Conservation (phyloP, 2,888 invertebrate species). For the Hololepta plana region DNA sequence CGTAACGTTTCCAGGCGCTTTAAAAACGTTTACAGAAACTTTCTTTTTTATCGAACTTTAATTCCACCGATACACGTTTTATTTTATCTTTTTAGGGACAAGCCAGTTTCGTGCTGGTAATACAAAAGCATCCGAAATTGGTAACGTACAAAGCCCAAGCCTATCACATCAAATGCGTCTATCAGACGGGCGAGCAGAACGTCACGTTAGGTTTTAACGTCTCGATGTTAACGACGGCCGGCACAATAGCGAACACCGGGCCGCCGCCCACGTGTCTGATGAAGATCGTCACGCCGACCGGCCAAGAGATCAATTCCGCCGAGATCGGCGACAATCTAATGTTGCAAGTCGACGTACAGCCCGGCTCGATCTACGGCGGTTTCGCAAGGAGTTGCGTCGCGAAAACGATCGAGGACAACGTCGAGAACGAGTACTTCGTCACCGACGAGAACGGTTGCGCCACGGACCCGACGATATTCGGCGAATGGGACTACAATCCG, state of each 20-base stretch:
- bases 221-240: slow-evolving; percentile 87
- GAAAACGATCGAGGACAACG: slow-evolving; percentile 74
- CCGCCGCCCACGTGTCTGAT: slow-evolving; percentile 85
- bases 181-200: slow-evolving; percentile 85
- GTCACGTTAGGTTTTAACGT: slow-evolving; percentile 88
- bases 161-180: slow-evolving; percentile 90
- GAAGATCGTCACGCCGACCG: slow-evolving; percentile 75
- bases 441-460: slow-evolving; percentile 91
- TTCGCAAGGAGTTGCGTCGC: slow-evolving; percentile 87
- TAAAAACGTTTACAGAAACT: too few species aligned
- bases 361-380: slow-evolving; percentile 68
- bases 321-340: slow-evolving; percentile 49
- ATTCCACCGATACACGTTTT: too few species aligned
- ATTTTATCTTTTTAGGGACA: slow-evolving; percentile 46
- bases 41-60: too few species aligned
- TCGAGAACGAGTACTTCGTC: slow-evolving; percentile 80
- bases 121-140: slow-evolving; percentile 91
- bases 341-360: slow-evolving; percentile 24
- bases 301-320: slow-evolving; percentile 77
- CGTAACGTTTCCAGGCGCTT: too few species aligned
- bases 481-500: slow-evolving; percentile 81
- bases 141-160: slow-evolving; percentile 90
- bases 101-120: slow-evolving; percentile 83
- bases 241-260: slow-evolving; percentile 88
- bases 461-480: slow-evolving; percentile 80